Evolutionary conservation across 2,797 vertebrate genomes (phyloP).

Genomic region (Lepilemur septentrionalis): DNA sequence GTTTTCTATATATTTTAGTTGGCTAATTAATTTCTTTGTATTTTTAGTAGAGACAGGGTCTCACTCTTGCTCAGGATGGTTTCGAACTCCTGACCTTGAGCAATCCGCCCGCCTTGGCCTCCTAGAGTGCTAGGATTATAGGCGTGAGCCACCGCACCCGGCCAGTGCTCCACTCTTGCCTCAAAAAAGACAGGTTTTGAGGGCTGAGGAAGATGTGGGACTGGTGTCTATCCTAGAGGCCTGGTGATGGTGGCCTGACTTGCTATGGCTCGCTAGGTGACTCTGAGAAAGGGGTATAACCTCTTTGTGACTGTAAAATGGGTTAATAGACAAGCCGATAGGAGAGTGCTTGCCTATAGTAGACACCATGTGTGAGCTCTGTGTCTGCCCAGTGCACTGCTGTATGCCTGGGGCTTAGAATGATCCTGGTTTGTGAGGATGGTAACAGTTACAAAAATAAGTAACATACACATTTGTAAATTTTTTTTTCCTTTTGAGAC

Average conservation of each 20-base stretch:
- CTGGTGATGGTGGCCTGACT: background rate
- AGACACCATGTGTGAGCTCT: too few relatives aligned
- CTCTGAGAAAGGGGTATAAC: background rate
- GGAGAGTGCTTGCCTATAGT: too few relatives aligned
- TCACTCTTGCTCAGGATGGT: too few relatives aligned
- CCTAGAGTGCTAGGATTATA: too few relatives aligned
- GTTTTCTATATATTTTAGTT: too few relatives aligned
- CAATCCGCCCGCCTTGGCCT: too few relatives aligned
- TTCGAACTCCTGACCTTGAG: too few relatives aligned
- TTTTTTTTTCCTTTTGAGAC: background rate
- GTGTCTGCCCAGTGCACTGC: background rate
- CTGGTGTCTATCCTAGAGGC: background rate
- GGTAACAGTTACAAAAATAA: background rate
- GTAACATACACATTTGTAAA: background rate
- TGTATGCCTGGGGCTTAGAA: background rate
- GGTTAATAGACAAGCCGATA: background rate
- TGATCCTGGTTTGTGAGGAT: background rate
- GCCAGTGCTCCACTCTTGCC: fast-evolving
- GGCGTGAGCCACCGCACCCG: too few relatives aligned
- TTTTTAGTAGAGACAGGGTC: too few relatives aligned
- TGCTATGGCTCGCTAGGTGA: background rate
- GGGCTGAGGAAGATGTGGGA: background rate
- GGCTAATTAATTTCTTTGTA: too few relatives aligned
- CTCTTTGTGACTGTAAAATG: background rate
- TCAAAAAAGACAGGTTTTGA: background rate